These are phyloP conservation scores for Mustela lutreola DNA, from an alignment of 2,113 vertebrate genomes.

Conservation along the genomic window DNA sequence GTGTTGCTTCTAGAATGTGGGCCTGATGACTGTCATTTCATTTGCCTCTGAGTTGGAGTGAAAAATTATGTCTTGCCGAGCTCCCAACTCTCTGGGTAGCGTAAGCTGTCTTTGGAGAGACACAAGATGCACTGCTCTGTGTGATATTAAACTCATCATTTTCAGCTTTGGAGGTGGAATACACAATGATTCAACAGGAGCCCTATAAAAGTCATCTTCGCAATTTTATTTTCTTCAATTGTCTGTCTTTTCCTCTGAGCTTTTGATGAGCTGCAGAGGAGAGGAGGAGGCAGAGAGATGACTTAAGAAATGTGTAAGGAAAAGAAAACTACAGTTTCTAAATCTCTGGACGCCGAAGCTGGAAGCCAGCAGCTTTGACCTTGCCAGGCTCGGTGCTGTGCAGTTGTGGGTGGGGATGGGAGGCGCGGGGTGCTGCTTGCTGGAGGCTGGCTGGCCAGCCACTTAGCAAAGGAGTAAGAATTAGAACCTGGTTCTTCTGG, in stretches of 20 bases:
- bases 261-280: slow-evolving; percentile 78
- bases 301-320: slow-evolving; percentile 53
- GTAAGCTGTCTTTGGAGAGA: slow-evolving; percentile 83
- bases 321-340: slow-evolving; percentile 59
- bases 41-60: slow-evolving; percentile 79
- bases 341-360: neutral
- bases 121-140: slow-evolving; percentile 82
- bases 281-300: slow-evolving; percentile 68
- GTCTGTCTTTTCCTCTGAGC: slow-evolving; percentile 85
- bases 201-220: slow-evolving; percentile 85
- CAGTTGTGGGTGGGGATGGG: too few species aligned
- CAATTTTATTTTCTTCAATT: slow-evolving; percentile 89
- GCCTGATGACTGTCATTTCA: slow-evolving; percentile 79
- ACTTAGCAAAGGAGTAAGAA: neutral
- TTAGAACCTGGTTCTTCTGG: neutral
- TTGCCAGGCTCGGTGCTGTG: neutral
- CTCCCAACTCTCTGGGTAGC: slow-evolving; percentile 80
- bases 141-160: slow-evolving; percentile 89
- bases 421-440: neutral
- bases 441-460: neutral
- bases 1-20: slow-evolving; percentile 67
- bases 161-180: slow-evolving; percentile 87
- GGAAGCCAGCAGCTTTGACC: slow-evolving; percentile 5
- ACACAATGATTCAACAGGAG: slow-evolving; percentile 87
- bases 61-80: slow-evolving; percentile 79